Percentiles rank a stretch among this genome's conserved stretches.
Evolutionary conservation across 2,888 invertebrate genomes (phyloP).

Genomic region (Phlogophora meticulosa): DNA sequence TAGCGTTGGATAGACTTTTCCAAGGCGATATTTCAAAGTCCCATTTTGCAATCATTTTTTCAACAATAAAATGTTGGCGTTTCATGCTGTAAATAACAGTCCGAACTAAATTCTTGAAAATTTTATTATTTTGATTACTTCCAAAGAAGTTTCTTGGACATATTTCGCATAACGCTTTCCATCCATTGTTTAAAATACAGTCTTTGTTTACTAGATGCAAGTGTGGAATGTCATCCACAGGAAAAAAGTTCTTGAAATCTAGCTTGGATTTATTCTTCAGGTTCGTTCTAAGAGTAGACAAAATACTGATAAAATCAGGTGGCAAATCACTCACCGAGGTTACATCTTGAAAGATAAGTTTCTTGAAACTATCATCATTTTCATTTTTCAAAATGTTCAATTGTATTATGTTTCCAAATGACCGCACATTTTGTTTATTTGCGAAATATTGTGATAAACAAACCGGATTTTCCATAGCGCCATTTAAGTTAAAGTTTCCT

Average conservation of each 20-base stretch:
- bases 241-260: slow-evolving; percentile 80
- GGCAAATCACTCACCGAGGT: slow-evolving; percentile 70
- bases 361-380: slow-evolving; percentile 64
- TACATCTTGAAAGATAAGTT: slow-evolving; percentile 71
- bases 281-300: slow-evolving; percentile 75
- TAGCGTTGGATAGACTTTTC: slow-evolving; percentile 65
- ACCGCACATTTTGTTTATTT: slow-evolving; percentile 86
- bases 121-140: slow-evolving; percentile 77
- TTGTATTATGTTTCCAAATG: slow-evolving; percentile 79
- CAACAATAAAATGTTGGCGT: slow-evolving; percentile 78
- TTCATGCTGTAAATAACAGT: slow-evolving; percentile 82
- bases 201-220: slow-evolving; percentile 76
- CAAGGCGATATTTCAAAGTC: slow-evolving; percentile 75
- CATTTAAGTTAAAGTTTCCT: neutral
- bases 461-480: slow-evolving; percentile 71
- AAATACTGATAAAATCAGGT: slow-evolving; percentile 66
- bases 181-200: slow-evolving; percentile 74
- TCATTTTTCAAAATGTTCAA: slow-evolving; percentile 72
- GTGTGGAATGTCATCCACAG: slow-evolving; percentile 43
- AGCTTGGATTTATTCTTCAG: slow-evolving; percentile 70
- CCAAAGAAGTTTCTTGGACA: slow-evolving; percentile 80
- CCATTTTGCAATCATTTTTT: slow-evolving; percentile 78
- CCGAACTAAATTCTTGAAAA: slow-evolving; percentile 77
- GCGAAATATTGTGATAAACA: slow-evolving; percentile 83
- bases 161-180: slow-evolving; percentile 76